Percentiles rank a stretch among this genome's conserved stretches.
Conservation (phyloP, 2,888 invertebrate genomes). For the Noctua janthina region DNA sequence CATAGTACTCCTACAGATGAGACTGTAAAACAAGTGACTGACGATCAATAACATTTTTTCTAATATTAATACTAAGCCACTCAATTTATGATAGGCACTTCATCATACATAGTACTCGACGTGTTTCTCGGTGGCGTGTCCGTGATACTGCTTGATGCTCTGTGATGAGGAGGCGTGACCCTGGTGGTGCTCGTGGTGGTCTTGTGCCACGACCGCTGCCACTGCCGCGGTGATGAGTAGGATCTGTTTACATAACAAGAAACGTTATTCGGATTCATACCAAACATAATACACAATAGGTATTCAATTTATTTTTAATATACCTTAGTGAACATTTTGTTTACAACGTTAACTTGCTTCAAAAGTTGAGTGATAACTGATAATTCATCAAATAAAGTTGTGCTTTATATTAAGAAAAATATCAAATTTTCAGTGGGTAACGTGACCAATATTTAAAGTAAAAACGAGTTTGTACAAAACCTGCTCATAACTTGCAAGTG, state of each 20-base stretch:
- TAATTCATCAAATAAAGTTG: slow-evolving; percentile 14
- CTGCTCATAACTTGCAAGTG: slow-evolving; percentile 2
- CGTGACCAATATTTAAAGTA: background rate
- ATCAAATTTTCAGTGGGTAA: background rate
- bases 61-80: too few species aligned
- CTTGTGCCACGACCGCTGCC: slow-evolving; percentile 8
- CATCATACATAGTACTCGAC: slow-evolving; percentile 54
- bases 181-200: slow-evolving; percentile 50
- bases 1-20: slow-evolving; percentile 60
- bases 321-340: slow-evolving; percentile 40
- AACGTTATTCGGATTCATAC: background rate
- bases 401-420: slow-evolving; percentile 33
- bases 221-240: slow-evolving; percentile 14
- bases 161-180: slow-evolving; percentile 74
- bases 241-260: slow-evolving; percentile 13
- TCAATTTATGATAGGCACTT: background rate
- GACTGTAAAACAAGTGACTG: slow-evolving; percentile 71
- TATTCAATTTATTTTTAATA: background rate
- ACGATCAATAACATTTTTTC: rapidly evolving
- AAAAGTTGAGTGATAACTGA: slow-evolving; percentile 8
- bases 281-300: background rate
- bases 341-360: background rate
- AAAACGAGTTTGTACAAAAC: slow-evolving; percentile 22
- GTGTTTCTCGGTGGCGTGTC: slow-evolving; percentile 63
- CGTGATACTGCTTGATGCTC: slow-evolving; percentile 73